phyloP scores from a whole-genome alignment of 2,797 vertebrate genomes.

The Threskiornis aethiopicus region DNA sequence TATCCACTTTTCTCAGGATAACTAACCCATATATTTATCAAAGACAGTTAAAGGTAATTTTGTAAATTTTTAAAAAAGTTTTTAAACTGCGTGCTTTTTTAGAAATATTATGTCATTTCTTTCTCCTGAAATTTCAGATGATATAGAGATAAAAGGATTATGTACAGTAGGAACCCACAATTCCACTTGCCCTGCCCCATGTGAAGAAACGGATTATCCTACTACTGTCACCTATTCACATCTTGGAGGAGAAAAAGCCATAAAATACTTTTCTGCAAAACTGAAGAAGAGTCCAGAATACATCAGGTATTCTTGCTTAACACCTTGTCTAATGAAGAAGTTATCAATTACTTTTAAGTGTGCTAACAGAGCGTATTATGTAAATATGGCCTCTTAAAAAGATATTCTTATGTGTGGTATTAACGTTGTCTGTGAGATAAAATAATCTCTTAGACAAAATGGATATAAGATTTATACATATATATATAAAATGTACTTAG shows the following conservation, averaged over 20 bases:
- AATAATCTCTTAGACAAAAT: not conserved
- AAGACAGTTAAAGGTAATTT: not conserved
- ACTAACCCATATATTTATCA: not conserved
- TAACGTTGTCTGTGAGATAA: not conserved
- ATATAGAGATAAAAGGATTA: constrained; percentile 66
- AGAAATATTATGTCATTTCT: not conserved
- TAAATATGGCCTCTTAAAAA: not conserved
- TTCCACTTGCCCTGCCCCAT: constrained; percentile 76
- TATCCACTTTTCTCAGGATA: not conserved
- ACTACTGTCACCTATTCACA: constrained; percentile 73
- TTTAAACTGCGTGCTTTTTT: not conserved
- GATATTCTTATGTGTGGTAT: not conserved
- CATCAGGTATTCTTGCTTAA: constrained; percentile 67
- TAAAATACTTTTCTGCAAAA: constrained; percentile 68
- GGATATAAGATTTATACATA: not conserved
- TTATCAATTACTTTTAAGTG: not conserved
- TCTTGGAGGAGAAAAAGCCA: constrained; percentile 72
- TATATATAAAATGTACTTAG: not conserved
- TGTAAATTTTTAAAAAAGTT: not conserved
- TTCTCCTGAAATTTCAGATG: constrained; percentile 63
- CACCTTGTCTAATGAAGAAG: not conserved
- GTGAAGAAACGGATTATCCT: constrained; percentile 77
- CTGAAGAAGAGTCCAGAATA: constrained; percentile 72
- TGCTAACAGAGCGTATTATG: accelerated
- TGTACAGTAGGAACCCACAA: constrained; percentile 76